Evolutionary conservation across 2,888 invertebrate species (phyloP), one percentile per base, ranked within the genome.

Genomic region (Scaptomyza polygonia): DNA sequence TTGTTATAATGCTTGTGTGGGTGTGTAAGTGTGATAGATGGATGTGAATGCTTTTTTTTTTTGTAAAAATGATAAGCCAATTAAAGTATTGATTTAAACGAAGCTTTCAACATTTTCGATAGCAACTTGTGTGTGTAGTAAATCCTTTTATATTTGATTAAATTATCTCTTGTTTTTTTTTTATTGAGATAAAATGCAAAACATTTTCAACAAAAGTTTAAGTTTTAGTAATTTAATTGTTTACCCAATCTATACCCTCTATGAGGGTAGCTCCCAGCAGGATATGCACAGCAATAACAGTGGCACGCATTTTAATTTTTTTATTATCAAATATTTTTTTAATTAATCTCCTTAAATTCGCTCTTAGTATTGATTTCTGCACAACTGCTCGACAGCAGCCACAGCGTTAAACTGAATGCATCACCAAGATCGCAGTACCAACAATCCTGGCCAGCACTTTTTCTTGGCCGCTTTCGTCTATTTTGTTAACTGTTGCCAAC

Each of bases 351-450:
- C 40, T 18, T 40, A 12, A 18, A 7, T 3, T 21, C 6, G 14
- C 32, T 32, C 5, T 40, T 47, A 9, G 16, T 61, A 40, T 58
- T 39, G 59, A 44, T 70, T 45, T 53, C 54, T 62, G 70, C 79
- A 86, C 86, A 77, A 84, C 87, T 84, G 84, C 72, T 77, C 86
- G 64, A 69, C 67, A 77, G 69, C 74, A 84, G 72, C 78, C 47
- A 68, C 87, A 62, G 81, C 70, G 67, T 42, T 47, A 66, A 80
- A 87, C 87, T 87, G 86, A 81, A 76, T 67, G 74, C 74, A 68
- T 25, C 61, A 43, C 43, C 48, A 48, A 68, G 77, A 75, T 74
- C 65, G 62, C 49, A 55, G 55, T 57, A 49, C 45, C 61, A 42
- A 29, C 71, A 59, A 77, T 80, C 79, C 86, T 68, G 52, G 67